Conservation (phyloP, 2,888 invertebrate genomes). For the Phragmatobia fuliginosa region DNA sequence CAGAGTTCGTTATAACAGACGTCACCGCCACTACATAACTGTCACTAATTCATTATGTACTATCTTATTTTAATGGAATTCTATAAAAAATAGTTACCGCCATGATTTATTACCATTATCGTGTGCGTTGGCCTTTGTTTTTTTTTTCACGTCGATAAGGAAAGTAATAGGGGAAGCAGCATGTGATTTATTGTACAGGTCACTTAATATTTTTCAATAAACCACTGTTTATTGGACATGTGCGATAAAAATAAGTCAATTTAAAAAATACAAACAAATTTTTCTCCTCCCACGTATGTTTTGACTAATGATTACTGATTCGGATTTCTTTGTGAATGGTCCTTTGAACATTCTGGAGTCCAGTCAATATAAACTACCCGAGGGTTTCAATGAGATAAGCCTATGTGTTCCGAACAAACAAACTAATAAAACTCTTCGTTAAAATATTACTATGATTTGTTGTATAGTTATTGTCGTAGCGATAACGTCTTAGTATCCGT, state of each 20-base stretch:
- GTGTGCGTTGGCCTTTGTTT: constrained; percentile 56
- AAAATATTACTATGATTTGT: constrained; percentile 34
- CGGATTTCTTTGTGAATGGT: constrained; percentile 14
- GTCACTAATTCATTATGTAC: constrained; percentile 64
- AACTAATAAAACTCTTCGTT: constrained; percentile 22
- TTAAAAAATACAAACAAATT: constrained; percentile 36
- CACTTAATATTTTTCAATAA: constrained; percentile 63
- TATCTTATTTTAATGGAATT: constrained; percentile 70
- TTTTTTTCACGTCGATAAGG: constrained; percentile 76
- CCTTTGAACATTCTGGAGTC: constrained; percentile 7
- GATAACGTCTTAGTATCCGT: constrained; percentile 32
- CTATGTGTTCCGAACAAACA: constrained; percentile 26
- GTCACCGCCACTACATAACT: constrained; percentile 43
- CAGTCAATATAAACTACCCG: constrained; percentile 17
- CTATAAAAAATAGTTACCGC: constrained; percentile 59
- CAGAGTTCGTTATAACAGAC: constrained; percentile 43
- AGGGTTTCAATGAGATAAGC: constrained; percentile 27
- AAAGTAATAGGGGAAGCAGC: constrained; percentile 70
- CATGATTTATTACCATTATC: constrained; percentile 76
- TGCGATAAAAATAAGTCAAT: constrained; percentile 32
- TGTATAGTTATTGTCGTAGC: constrained; percentile 39
- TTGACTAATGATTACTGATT: constrained; percentile 19
- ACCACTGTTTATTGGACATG: constrained; percentile 52
- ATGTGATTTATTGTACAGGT: constrained; percentile 65
- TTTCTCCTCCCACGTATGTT: constrained; percentile 30